Percentiles rank a stretch among this genome's conserved stretches.
These are phyloP conservation scores for Eilema griseolum DNA, from an alignment of 2,888 invertebrate species.

Conservation along the genomic window DNA sequence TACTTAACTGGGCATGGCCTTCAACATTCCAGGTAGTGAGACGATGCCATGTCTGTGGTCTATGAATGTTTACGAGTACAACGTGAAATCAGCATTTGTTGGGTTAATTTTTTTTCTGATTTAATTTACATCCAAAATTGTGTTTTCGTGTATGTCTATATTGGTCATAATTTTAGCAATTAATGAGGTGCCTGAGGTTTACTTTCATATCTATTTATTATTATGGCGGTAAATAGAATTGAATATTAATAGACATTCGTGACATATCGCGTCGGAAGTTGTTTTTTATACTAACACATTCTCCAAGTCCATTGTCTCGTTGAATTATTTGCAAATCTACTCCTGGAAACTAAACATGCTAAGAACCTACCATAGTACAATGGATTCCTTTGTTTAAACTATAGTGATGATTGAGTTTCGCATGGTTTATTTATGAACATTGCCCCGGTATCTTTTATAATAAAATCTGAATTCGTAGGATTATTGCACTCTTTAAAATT, in stretches of 20 bases:
- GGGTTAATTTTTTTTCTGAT: no score
- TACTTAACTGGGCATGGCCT: no score
- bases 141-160: not conserved
- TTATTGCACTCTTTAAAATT: no score
- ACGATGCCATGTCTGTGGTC: no score
- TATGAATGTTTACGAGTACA: no score
- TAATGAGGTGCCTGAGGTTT: no score
- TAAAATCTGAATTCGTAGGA: no score
- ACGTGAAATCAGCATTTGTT: no score
- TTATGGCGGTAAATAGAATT: not conserved
- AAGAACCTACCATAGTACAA: not conserved
- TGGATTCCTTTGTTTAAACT: not conserved
- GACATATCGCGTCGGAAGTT: not conserved
- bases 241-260: not conserved
- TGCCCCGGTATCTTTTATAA: no score
- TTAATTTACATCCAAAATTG: no score
- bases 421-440: not conserved
- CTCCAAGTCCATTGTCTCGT: not conserved
- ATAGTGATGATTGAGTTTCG: not conserved
- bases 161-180: not conserved
- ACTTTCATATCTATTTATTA: not conserved
- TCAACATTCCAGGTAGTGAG: no score
- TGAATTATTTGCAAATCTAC: conserved; percentile 7
- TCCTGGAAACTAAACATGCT: conserved; percentile 3
- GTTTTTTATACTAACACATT: not conserved